Evolutionary conservation across 2,888 invertebrate genomes (phyloP).

Genomic region (Conchocele bisecta): DNA sequence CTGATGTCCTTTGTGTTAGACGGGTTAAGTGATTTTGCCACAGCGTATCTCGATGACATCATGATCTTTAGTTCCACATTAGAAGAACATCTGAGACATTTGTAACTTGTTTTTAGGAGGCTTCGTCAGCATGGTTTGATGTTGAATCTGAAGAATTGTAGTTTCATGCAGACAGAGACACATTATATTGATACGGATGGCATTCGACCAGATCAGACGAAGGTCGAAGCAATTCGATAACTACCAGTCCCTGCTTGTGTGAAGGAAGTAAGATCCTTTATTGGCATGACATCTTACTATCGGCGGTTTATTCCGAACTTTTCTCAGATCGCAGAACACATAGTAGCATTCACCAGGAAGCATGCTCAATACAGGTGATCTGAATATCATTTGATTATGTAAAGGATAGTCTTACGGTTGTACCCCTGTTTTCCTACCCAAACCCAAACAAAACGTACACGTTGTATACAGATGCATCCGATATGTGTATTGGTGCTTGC

Average conservation of each 20-base stretch:
- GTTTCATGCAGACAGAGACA: slow-evolving; percentile 10
- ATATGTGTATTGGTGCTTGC: slow-evolving; percentile 23
- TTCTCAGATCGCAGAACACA: slow-evolving; percentile 41
- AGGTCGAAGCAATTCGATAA: slow-evolving; percentile 27
- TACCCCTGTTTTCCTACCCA: slow-evolving; percentile 32
- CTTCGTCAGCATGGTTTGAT: no score
- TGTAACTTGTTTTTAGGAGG: slow-evolving; percentile 19
- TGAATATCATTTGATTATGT: slow-evolving; percentile 21
- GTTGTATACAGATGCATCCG: slow-evolving; percentile 13
- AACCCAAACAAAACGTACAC: not conserved
- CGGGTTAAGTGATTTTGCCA: slow-evolving; percentile 22
- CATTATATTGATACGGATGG: slow-evolving; percentile 18
- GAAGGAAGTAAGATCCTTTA: slow-evolving; percentile 34
- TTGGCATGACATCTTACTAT: slow-evolving; percentile 50
- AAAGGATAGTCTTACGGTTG: slow-evolving; percentile 21
- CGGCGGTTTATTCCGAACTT: slow-evolving; percentile 41
- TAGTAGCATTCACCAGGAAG: slow-evolving; percentile 40
- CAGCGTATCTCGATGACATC: slow-evolving; percentile 41
- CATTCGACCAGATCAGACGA: slow-evolving; percentile 24
- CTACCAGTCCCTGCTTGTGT: slow-evolving; percentile 29
- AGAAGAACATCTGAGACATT: slow-evolving; percentile 37
- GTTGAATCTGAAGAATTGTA: slow-evolving; percentile 28
- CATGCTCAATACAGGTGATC: slow-evolving; percentile 43
- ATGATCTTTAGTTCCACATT: no score
- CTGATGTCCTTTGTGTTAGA: slow-evolving; percentile 33